A percentile compares a stretch with the other conserved stretches of the same genome.
Conservation (phyloP, 2,888 invertebrate genomes). For the Cephus rjabovi region DNA sequence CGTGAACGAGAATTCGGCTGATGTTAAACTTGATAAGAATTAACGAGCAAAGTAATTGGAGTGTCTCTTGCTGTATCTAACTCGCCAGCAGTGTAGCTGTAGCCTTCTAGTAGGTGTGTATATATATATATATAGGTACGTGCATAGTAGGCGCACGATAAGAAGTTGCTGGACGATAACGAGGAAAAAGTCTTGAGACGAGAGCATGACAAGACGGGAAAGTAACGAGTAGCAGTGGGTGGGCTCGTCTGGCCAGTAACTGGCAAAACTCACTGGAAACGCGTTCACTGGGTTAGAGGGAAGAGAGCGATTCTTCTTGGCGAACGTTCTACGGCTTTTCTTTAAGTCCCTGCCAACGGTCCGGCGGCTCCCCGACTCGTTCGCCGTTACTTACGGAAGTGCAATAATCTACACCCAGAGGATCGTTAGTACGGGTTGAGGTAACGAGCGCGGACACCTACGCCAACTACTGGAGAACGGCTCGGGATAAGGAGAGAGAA, state of each 20-base stretch:
- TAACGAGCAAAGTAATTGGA: background rate
- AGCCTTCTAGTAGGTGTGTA: background rate
- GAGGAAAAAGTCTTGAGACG: background rate
- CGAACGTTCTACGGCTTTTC: background rate
- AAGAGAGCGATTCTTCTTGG: background rate
- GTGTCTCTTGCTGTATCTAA: background rate
- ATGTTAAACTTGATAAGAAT: background rate
- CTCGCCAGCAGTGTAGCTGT: background rate
- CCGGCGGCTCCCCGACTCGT: slow-evolving; percentile 1
- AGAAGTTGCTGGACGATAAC: background rate
- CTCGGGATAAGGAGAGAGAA: slow-evolving; percentile 14
- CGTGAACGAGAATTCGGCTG: background rate
- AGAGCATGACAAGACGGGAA: background rate
- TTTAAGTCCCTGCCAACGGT: background rate
- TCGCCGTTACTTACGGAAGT: slow-evolving; percentile 20
- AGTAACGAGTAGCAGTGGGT: background rate
- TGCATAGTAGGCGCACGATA: background rate
- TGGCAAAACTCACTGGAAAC: background rate
- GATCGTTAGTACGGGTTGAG: background rate
- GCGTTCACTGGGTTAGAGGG: background rate
- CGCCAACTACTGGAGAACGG: slow-evolving; percentile 9
- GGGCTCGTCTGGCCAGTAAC: background rate
- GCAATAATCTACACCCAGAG: slow-evolving; percentile 18
- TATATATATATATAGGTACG: background rate
- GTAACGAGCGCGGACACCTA: background rate